Percentiles rank a stretch among this genome's conserved stretches.
phyloP scores from a whole-genome alignment of 2,797 vertebrate species.

The Presbytis comata region DNA sequence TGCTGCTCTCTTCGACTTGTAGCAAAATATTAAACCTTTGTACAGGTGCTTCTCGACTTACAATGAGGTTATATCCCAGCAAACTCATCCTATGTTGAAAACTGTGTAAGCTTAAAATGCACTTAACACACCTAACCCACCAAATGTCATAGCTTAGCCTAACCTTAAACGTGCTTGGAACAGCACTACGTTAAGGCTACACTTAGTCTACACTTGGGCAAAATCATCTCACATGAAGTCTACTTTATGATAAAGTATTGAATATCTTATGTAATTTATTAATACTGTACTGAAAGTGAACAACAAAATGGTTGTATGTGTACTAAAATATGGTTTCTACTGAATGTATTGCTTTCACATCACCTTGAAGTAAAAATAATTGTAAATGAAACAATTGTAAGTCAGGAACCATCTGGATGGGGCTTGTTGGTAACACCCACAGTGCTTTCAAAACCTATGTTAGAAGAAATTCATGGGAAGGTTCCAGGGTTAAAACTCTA shows the following conservation, averaged over 20 bases:
- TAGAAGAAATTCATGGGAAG: not conserved
- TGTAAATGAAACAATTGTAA: not conserved
- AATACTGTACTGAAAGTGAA: not conserved
- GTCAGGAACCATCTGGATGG: not conserved
- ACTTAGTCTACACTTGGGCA: not conserved
- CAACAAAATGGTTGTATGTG: not conserved
- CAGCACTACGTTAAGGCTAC: no score
- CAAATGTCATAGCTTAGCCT: not conserved
- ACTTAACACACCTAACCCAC: not conserved
- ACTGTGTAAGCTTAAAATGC: not conserved
- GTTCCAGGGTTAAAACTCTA: not conserved
- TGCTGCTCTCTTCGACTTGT: not conserved
- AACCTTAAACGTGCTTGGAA: not conserved
- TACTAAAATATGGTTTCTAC: not conserved
- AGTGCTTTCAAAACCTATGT: not conserved
- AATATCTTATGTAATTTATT: not conserved
- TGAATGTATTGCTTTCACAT: not conserved
- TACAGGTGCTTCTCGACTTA: not conserved
- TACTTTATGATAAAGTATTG: not conserved
- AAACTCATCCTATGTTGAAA: not conserved
- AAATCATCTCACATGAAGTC: not conserved
- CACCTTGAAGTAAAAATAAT: not conserved
- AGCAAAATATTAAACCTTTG: not conserved
- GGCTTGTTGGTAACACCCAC: not conserved
- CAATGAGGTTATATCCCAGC: not conserved